Conservation (phyloP, 2,888 invertebrate genomes). For the Loripinus fragilis region DNA sequence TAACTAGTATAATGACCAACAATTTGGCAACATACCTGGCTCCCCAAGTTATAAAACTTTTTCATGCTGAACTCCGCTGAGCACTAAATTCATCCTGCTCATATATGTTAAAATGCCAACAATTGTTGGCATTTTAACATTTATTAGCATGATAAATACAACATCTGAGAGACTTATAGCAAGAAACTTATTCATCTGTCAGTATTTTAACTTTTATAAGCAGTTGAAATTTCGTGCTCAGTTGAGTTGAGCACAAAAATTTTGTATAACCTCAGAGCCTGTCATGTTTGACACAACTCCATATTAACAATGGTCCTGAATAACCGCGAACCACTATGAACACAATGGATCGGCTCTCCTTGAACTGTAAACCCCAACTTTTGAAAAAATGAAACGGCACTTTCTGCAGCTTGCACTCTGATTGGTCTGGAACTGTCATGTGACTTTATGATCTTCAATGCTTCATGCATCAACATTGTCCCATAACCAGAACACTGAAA, state of each 20-base stretch:
- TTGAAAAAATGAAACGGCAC: conserved; percentile 66
- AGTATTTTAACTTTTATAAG: no score
- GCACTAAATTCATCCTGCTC: no score
- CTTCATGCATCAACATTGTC: conserved; percentile 48
- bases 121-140: no score
- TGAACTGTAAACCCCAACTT: conserved; percentile 60
- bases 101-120: no score
- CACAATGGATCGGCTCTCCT: conserved; percentile 60
- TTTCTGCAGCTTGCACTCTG: conserved; percentile 65
- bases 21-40: no score
- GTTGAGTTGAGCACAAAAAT: background rate
- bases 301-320: conserved; percentile 65
- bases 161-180: no score
- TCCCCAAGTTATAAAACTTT: no score
- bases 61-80: no score
- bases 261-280: background rate
- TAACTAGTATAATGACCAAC: no score
- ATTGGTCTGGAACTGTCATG: conserved; percentile 50
- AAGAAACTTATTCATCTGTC: no score
- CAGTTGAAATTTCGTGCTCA: no score
- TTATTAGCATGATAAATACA: no score
- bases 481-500: conserved; percentile 65
- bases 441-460: conserved; percentile 50
- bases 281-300: conserved; percentile 37
- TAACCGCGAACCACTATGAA: conserved; percentile 58